Base-by-base conservation (phyloP, 2,888 invertebrate species). In the Sabatieria punctata region DNA sequence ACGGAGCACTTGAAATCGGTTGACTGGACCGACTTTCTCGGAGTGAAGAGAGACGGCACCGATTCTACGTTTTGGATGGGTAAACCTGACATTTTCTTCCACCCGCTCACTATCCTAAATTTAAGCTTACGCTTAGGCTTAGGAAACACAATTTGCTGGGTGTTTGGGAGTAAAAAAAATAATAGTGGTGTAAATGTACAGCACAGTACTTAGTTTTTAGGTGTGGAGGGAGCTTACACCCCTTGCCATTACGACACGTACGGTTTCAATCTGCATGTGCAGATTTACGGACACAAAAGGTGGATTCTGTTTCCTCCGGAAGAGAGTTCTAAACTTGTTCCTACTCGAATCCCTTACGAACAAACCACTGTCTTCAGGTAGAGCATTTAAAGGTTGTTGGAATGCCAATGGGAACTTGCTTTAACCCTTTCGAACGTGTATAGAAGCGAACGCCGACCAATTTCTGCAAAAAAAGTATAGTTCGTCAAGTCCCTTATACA, bases 231-330 rank as follows among this genome's bases (percentile, higher is more conserved):
- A 2, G 81, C 89, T 2, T 83, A 88, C 64, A 91, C 93, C 0
- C 84, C 86, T 2, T 84, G 86, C 51, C 93, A 93, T 66, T 78
- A 79, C 63, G 93, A 95, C 65, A 82, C 85, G 0, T 93, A 91
- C 68, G 91, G 91, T 0, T 81, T 78, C 57, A 93, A 93, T 69
- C 75, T 93, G 58, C 80, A 93, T 8, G 79, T 80, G 45, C 91
- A 93, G 70, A 70, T 86, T 44, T 74, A 76, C 38, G 68, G 45
- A 61, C 84, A 85, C 59, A 95, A 95, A 69, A 73, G 77, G 41
- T 95, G 93, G 93, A 68, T 85, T 43, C 68, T 95, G 24, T 88
- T 86, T 67, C 84, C 88, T 4, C 85, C 88, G 4, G 74, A 76
- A 49, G 74, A 78, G 35, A 75, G 75, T 36, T 68, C 74, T 37